Percentiles rank a stretch among this genome's conserved stretches.
Conservation (phyloP, 2,888 invertebrate species). For the Alviniconcha strummeri region DNA sequence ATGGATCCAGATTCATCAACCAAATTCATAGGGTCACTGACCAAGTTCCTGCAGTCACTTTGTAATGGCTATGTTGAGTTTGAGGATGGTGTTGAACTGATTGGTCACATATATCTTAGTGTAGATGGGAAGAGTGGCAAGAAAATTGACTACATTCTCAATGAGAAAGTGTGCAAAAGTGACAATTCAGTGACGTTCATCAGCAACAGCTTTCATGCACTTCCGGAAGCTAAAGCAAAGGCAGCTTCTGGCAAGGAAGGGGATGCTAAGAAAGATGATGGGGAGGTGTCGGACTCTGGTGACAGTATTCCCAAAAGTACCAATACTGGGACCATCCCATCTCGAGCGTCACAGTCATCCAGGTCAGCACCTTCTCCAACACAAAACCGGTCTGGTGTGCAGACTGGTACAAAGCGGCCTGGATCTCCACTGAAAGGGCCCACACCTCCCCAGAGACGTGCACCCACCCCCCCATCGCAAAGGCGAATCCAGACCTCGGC, state of each 20-base stretch:
- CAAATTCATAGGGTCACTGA: slow-evolving; percentile 44
- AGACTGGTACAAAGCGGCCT: slow-evolving; percentile 26
- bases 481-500: slow-evolving; percentile 21
- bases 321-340: slow-evolving; percentile 35
- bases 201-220: slow-evolving; percentile 47
- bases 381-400: background rate
- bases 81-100: slow-evolving; percentile 44
- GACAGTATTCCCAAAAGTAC: slow-evolving; percentile 38
- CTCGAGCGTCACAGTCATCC: background rate
- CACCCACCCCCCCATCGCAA: slow-evolving; percentile 29
- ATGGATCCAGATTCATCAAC: slow-evolving; percentile 46
- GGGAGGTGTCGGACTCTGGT: slow-evolving; percentile 34
- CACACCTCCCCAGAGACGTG: slow-evolving; percentile 19
- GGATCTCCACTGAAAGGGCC: slow-evolving; percentile 26
- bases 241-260: slow-evolving; percentile 33
- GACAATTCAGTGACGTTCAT: slow-evolving; percentile 46
- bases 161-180: slow-evolving; percentile 48
- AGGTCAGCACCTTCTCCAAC: slow-evolving; percentile 8
- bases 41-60: slow-evolving; percentile 43
- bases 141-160: slow-evolving; percentile 45
- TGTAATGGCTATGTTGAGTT: slow-evolving; percentile 48
- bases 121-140: slow-evolving; percentile 42
- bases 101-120: slow-evolving; percentile 46
- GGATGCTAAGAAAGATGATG: slow-evolving; percentile 32
- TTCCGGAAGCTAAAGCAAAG: slow-evolving; percentile 40